Base-by-base conservation (phyloP, 2,113 vertebrate species). In the Passer domesticus region DNA sequence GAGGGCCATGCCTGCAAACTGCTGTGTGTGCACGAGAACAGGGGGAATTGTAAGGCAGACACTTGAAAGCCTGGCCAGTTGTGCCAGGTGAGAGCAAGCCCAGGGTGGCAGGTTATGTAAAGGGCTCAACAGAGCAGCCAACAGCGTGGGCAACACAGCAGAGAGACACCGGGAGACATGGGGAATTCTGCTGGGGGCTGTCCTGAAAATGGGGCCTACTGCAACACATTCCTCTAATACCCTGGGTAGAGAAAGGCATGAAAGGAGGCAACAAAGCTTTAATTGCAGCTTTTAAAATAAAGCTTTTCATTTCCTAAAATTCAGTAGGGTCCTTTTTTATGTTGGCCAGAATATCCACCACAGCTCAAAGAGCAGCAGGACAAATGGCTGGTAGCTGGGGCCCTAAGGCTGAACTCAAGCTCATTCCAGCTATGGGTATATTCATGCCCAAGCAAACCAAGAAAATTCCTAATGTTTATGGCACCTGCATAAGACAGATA, bases 1-100 rank as follows among this genome's bases (percentile, higher is more conserved):
- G 50, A 58, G 35, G 33, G 16, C 25, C 67, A 62, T 39, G 28
- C 72, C 3, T 4, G 2, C 64, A 47, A 83, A 77, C 28, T n/a
- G 30, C 49, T 50, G 7, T 7, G 14, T 12, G 22, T 31, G 55
- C 25, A 43, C 0, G 2, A 37, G 63, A 75, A 88, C 1, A 1
- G 1, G 1, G 13, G 4, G 13, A 25, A 11, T 19, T 60, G 20
- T 11, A 39, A 55, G 39, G 84, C 50, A 59, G 18, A 67, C 15
- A 64, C 41, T 7, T n/a, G 33, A 30, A 68, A 76, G 47, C 16
- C 53, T 31, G 33, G 66, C 52, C 63, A 62, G 60, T 20, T 84
- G 16, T 73, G 50, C 55, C 84, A 94, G 77, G 84, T 78, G 39
- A 84, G 63, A 2, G 33, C n/a, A 58, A 16, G 63, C 39, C 50